These are phyloP conservation scores for Synchiropus splendidus DNA, from an alignment of 2,113 vertebrate species.

Conservation along the genomic window DNA sequence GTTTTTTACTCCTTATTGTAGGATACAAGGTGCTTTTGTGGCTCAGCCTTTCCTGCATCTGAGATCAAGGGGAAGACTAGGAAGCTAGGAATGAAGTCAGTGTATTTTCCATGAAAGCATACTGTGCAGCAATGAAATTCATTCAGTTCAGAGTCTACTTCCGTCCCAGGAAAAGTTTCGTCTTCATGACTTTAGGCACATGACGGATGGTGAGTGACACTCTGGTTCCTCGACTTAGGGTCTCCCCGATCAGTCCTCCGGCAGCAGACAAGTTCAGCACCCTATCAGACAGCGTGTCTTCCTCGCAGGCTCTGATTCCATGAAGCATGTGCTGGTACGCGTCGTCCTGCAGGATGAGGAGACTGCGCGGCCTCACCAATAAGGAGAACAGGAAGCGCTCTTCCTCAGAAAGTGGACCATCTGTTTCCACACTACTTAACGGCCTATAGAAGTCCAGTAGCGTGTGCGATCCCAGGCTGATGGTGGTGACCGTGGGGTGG, in stretches of 20 bases:
- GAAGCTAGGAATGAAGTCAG: no score
- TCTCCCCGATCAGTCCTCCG: conserved; percentile 37
- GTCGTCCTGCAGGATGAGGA: conserved; percentile 73
- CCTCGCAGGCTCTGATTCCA: conserved; percentile 54
- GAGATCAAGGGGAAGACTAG: no score
- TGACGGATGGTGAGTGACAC: conserved; percentile 82
- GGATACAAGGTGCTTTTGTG: no score
- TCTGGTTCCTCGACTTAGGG: conserved; percentile 65
- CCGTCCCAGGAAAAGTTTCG: conserved; percentile 65
- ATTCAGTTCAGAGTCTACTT: conserved; percentile 30
- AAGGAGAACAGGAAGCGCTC: conserved; percentile 68
- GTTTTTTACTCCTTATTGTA: no score
- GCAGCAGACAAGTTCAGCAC: conserved; percentile 64
- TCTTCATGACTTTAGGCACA: conserved; percentile 76
- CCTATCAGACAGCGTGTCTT: conserved; percentile 59
- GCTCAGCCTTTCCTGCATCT: no score
- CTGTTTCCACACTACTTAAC: conserved; percentile 33
- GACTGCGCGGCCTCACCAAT: conserved; percentile 72
- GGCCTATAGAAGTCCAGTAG: conserved; percentile 80
- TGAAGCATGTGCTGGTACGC: conserved; percentile 77
- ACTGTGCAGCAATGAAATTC: no score
- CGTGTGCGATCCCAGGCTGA: conserved; percentile 82
- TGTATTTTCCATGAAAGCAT: no score
- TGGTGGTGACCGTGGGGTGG: conserved; percentile 81
- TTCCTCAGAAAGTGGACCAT: conserved; percentile 56